phyloP scores from a whole-genome alignment of 2,797 vertebrate species.

The Vespertilio murinus region DNA sequence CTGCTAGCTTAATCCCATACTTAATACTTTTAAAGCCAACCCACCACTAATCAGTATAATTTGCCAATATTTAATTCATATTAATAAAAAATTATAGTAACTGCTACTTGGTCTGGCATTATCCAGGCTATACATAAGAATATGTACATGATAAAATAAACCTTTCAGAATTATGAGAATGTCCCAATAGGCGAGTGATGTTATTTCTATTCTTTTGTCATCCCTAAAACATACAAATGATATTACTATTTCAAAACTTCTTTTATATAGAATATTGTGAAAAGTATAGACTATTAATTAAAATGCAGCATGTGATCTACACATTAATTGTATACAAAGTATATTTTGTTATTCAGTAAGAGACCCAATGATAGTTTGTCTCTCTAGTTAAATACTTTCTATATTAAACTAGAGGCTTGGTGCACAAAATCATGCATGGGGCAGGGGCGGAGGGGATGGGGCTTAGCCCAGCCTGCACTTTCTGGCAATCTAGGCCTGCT shows the following conservation, averaged over 20 bases:
- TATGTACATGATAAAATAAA: background rate
- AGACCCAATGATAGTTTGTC: background rate
- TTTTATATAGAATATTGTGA: background rate
- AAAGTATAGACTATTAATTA: background rate
- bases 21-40: background rate
- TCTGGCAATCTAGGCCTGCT: no score
- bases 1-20: background rate
- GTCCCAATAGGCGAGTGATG: background rate
- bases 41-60: background rate
- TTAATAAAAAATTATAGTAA: background rate
- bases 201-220: background rate
- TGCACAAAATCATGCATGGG: no score
- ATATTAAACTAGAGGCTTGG: background rate
- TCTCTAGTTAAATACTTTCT: background rate
- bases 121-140: background rate
- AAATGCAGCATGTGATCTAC: background rate
- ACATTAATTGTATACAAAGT: background rate
- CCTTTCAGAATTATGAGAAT: background rate
- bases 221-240: background rate
- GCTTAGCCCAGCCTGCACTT: no score
- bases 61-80: background rate
- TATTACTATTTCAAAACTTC: background rate
- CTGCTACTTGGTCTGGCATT: background rate
- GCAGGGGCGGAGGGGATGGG: no score
- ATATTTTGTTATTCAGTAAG: background rate